Evolutionary conservation across 2,888 invertebrate genomes (phyloP), one percentile per base, ranked within the genome.

Genomic region (Euzophera pinguis): DNA sequence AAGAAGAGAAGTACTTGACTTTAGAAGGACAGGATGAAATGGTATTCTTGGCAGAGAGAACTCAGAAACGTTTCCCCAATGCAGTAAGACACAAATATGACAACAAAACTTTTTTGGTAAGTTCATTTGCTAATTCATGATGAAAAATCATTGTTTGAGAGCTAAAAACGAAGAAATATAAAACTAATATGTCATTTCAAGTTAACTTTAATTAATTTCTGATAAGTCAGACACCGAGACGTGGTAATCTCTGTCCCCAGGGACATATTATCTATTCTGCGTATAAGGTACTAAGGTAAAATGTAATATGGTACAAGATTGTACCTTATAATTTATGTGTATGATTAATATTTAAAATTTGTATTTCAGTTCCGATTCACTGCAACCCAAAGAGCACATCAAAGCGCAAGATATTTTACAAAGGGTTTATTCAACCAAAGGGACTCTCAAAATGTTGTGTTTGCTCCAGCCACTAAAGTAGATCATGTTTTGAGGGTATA

Each of bases 1-100:
- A 91, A 0, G 83, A 93, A 55, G 91, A 92, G 42, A 94, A 94
- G 70, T 83, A 82, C 60, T 77, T 97, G 42, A 91, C 94, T 0
- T 79, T 88, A n/a, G 96, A 96, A 75, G 96, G 96, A 0, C 93
- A 94, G 70, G 92, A 93, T 70, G 96, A 97, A 81, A 92, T 96
- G 89, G 78, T 93, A 29, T 87, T 93, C 50, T 79, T 96, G 16
- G 96, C 93, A 10, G 93, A 94, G 72, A 90, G 96, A 65, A 94
- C 94, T 90, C 94, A 95, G 63, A 90, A 91, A 12, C 90, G 96
- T 62, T 95, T 95, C 73, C 94, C 95, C 1, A 73, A 78, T 54
- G 70, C 95, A 38, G 86, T 96, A 38, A 89, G 91, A 38, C 87
- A 92, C 54, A 78, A 83, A 53, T 96, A 95, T 70, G 82, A 90